Base-by-base conservation (phyloP, 2,888 invertebrate genomes). In the Cerastoderma edule region DNA sequence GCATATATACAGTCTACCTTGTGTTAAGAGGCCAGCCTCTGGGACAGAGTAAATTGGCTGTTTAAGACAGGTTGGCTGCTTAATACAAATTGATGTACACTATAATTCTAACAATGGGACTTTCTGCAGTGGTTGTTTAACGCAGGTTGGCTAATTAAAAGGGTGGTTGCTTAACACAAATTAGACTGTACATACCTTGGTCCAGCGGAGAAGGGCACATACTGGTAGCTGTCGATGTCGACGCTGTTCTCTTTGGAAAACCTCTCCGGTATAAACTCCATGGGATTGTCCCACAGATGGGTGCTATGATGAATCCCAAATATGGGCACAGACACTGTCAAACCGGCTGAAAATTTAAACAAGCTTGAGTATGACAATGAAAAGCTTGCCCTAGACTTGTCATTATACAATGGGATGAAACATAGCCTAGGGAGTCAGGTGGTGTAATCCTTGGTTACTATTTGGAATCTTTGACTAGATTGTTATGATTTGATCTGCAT, bases 261-360 rank as follows among this genome's bases (percentile, higher is more conserved):
- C 33, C 80, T 60, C 27, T 83, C 80, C 8, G 83, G 83, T 30
- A 72, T 75, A 27, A 71, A 83, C n/a, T 73, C 75, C 72, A 75
- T 79, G 1, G 83, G 83, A 0, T 75, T 66, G 2, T 79, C 75
- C 80, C 83, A 83, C 0, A 83, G 67, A 48, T 75, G 22, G 13
- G 67, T 57, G 57, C 87, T 87, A 63, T 87, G 86, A 57, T 89
- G 87, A 0, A 89, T 73, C 8, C 68, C 78, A 69, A 79, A 83
- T 24, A 90, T 76, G 32, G 81, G 72, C 10, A 89, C 63, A 8
- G 85, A 78, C 5, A 87, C 75, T 2, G 83, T 67, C 2, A 85
- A 83, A 10, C 85, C 86, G 32, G 74, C 78, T 44, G 86, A 83
- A 22, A 87, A 30, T n/a, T n/a, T n/a, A n/a, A n/a, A n/a, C n/a